Base-by-base conservation (phyloP, 2,113 vertebrate genomes). In the Rhinopomastus cyanomelas region DNA sequence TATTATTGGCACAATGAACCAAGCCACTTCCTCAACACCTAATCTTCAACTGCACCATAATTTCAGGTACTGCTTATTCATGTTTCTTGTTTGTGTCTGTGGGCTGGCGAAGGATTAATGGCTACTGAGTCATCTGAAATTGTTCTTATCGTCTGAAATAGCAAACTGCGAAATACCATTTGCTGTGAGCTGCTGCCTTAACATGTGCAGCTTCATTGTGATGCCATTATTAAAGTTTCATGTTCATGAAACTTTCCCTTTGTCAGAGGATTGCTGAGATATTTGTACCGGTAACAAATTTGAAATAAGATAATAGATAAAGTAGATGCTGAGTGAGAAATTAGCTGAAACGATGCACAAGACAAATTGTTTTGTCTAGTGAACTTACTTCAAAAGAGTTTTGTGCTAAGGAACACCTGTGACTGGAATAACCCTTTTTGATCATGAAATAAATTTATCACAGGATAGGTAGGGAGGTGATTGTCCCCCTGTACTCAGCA, bases 1-100 rank as follows among this genome's bases (percentile, higher is more conserved):
- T 71, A 99, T 99, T 83, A 99, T 99, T 22, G 99, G 99, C 87
- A 99, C 99, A 16, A 99, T 99, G 99, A 99, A 99, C 97, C 99
- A 99, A 96, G 99, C 99, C 62, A 99, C 99, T 22, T 99, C 99
- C 12, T 99, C 99, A 8, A 98, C 99, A 36, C 99, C 99, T 64
- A 99, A 99, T 95, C 98, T 99, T 86, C 99, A 99, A 91, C 98
- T 99, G 64, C 99, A 99, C 88, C 99, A 99, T 92, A 99, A 99
- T 97, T 99, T 99, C 98, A 98, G 99, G 99, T 99, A 97, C 89
- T 90, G 46, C 36, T 86, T 87, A 12, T 74, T 83, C 69, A 5
- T 46, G 52, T 88, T 88, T 74, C 87, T 92, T 22, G 4, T 62
- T 69, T 44, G 2, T 62, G 57, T 85, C 89, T 92, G 57, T 67